Percentiles rank a stretch among this genome's conserved stretches.
phyloP scores from a whole-genome alignment of 1,140 invertebrate species.

The Agrypnia vestita region DNA sequence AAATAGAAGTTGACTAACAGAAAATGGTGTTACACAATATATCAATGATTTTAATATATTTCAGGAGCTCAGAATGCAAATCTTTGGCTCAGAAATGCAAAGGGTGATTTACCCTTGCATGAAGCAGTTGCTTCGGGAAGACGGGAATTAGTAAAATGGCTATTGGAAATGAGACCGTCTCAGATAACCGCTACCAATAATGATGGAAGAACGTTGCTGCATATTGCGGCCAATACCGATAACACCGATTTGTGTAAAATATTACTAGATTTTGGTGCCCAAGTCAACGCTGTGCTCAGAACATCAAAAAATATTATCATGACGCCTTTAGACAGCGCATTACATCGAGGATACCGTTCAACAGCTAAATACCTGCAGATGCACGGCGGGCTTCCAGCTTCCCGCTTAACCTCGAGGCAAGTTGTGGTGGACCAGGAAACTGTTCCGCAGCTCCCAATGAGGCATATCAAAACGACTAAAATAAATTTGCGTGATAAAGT shows the following conservation, averaged over 20 bases:
- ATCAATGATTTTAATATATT: conserved; percentile 46
- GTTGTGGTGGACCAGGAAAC: conserved; percentile 69
- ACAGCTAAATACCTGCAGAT: conserved; percentile 95
- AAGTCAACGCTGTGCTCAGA: conserved; percentile 88
- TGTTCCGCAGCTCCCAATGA: conserved; percentile 67
- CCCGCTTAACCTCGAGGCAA: conserved; percentile 75
- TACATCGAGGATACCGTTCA: conserved; percentile 87
- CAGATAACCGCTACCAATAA: conserved; percentile 92
- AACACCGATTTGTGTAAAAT: conserved; percentile 95
- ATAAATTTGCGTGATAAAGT: conserved; percentile 71
- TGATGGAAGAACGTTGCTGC: conserved; percentile 93
- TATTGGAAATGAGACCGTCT: conserved; percentile 86
- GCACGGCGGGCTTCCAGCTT: conserved; percentile 88
- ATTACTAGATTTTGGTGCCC: conserved; percentile 85
- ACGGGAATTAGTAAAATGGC: conserved; percentile 89
- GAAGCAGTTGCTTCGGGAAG: conserved; percentile 95
- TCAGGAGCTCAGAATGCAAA: conserved; percentile 88
- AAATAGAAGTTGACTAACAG: too few relatives aligned
- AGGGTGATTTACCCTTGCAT: conserved; percentile 93
- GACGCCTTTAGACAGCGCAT: conserved; percentile 92
- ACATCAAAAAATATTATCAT: conserved; percentile 87
- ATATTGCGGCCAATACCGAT: conserved; percentile 95
- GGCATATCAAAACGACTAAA: conserved; percentile 72
- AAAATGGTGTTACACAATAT: neutral
- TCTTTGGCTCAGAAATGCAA: conserved; percentile 92